These are phyloP conservation scores for Corythornis cristatus DNA, from an alignment of 2,113 vertebrate genomes.

Conservation along the genomic window DNA sequence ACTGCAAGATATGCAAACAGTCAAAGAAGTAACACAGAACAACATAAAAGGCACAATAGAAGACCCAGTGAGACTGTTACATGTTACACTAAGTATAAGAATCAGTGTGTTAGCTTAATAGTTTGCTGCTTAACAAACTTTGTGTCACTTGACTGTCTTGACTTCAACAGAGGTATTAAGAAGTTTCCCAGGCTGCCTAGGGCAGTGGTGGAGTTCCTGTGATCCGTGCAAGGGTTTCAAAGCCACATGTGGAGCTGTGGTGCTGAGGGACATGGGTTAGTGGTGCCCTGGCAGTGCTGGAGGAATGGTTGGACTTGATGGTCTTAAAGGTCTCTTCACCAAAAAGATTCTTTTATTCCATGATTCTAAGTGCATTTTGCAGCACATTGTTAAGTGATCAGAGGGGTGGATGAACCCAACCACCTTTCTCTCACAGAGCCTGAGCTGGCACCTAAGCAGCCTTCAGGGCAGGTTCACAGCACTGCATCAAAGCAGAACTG, in stretches of 20 bases:
- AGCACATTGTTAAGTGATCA: neutral
- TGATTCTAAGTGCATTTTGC: neutral
- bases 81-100: too few species aligned
- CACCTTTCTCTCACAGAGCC: neutral
- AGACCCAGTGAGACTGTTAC: too few species aligned
- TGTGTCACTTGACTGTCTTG: too few species aligned
- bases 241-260: neutral
- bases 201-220: too few species aligned
- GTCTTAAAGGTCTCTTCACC: neutral
- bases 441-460: rapidly evolving
- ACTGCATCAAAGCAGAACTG: neutral
- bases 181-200: too few species aligned
- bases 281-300: neutral
- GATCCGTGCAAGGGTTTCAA: too few species aligned
- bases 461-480: neutral
- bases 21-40: too few species aligned
- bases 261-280: neutral
- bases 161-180: too few species aligned
- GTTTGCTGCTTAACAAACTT: too few species aligned
- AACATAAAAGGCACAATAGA: too few species aligned
- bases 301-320: neutral
- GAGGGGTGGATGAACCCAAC: neutral
- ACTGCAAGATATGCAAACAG: too few species aligned
- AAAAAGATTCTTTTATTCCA: neutral
- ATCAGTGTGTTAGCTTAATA: too few species aligned